phyloP scores from a whole-genome alignment of 2,797 vertebrate species.

The Catostomus latipinnis region DNA sequence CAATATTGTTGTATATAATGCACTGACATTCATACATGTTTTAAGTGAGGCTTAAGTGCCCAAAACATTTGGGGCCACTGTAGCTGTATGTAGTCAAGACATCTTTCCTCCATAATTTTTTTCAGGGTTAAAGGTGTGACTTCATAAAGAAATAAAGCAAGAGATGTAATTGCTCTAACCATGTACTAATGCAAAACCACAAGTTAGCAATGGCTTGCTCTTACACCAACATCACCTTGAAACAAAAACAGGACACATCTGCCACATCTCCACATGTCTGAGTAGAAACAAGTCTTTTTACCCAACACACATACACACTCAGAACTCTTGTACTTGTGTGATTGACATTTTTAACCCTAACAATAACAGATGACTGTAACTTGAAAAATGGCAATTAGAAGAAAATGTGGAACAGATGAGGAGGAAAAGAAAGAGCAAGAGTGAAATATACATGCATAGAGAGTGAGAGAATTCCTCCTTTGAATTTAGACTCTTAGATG shows the following conservation, averaged over 20 bases:
- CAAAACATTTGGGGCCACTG: no score
- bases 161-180: constrained; percentile 30
- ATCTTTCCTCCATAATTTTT: constrained; percentile 21
- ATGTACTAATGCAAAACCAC: constrained; percentile 38
- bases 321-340: constrained; percentile 80
- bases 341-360: constrained; percentile 88
- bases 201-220: constrained; percentile 33
- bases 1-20: no score
- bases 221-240: constrained; percentile 51
- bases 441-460: constrained; percentile 31
- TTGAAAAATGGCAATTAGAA: constrained; percentile 88
- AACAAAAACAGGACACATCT: constrained; percentile 54
- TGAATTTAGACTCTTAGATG: constrained; percentile 84
- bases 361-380: constrained; percentile 92
- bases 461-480: constrained; percentile 67
- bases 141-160: constrained; percentile 29
- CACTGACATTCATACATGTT: no score
- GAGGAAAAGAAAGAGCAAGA: constrained; percentile 45
- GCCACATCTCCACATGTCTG: constrained; percentile 41
- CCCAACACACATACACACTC: constrained; percentile 30
- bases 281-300: constrained; percentile 41
- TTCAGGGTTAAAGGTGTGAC: constrained; percentile 32
- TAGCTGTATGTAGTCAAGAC: background rate
- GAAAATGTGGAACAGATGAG: constrained; percentile 91
- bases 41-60: background rate